Percentiles rank a stretch among this genome's conserved stretches.
Conservation (phyloP, 2,888 invertebrate species). For the Adelognathus sp. region DNA sequence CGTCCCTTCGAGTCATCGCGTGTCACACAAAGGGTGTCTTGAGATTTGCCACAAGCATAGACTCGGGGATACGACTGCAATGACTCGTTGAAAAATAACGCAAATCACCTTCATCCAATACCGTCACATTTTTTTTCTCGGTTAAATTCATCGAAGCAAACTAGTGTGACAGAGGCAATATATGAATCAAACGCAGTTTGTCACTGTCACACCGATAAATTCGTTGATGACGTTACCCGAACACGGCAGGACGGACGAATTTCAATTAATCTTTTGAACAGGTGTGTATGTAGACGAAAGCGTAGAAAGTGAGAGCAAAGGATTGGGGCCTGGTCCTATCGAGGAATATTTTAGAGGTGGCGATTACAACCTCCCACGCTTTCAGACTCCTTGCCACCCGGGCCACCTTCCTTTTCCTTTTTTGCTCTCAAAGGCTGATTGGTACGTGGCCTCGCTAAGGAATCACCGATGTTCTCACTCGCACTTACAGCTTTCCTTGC, state of each 20-base stretch:
- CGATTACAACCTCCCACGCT: slow-evolving; percentile 47
- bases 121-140: neutral
- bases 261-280: slow-evolving; percentile 47
- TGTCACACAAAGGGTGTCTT: slow-evolving; percentile 31
- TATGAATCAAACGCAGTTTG: slow-evolving; percentile 44
- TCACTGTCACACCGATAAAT: slow-evolving; percentile 45
- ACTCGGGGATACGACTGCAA: neutral
- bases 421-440: slow-evolving; percentile 57
- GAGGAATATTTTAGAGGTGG: slow-evolving; percentile 51
- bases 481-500: slow-evolving; percentile 37
- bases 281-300: slow-evolving; percentile 4
- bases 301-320: neutral
- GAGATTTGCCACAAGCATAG: slow-evolving; percentile 37
- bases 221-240: slow-evolving; percentile 26
- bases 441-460: slow-evolving; percentile 37
- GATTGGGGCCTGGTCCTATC: neutral
- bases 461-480: slow-evolving; percentile 13
- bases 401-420: slow-evolving; percentile 26
- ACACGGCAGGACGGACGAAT: slow-evolving; percentile 38
- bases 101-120: slow-evolving; percentile 21
- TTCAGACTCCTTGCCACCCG: neutral
- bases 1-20: slow-evolving; percentile 5
- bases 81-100: slow-evolving; percentile 18
- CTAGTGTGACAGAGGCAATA: slow-evolving; percentile 37
- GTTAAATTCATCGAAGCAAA: slow-evolving; percentile 39